Evolutionary conservation across 2,113 vertebrate species (phyloP).

Genomic region (Corydoras sp.): DNA sequence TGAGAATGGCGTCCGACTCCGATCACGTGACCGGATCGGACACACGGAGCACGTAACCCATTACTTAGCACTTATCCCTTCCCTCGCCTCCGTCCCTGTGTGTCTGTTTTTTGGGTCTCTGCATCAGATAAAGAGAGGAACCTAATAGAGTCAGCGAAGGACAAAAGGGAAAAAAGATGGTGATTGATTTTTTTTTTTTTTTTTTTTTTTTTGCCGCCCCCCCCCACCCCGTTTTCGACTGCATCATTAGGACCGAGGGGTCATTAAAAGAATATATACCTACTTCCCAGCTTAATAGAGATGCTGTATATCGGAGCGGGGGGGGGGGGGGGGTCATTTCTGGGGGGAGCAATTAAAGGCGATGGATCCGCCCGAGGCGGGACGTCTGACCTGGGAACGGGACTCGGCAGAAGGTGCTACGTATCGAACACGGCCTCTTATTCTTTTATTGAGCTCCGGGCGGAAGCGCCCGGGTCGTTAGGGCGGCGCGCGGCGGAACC

Average conservation of each 20-base stretch:
- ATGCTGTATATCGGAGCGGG: conserved; percentile 65
- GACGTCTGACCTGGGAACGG: conserved; percentile 45
- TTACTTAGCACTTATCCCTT: not conserved
- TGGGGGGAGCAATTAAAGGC: conserved; percentile 69
- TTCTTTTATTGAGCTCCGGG: conserved; percentile 50
- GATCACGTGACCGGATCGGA: not conserved
- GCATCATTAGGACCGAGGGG: conserved; percentile 57
- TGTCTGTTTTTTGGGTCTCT: conserved; percentile 40
- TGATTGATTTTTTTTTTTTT: conserved; percentile 50
- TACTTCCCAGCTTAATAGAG: conserved; percentile 71
- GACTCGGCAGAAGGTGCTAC: conserved; percentile 41
- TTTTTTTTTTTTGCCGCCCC: no score
- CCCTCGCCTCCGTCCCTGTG: not conserved
- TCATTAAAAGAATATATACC: conserved; percentile 75
- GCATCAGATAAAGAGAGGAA: conserved; percentile 53
- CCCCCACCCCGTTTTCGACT: conserved; percentile 46
- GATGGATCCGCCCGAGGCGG: conserved; percentile 56
- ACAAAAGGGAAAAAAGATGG: conserved; percentile 53
- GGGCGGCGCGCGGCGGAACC: conserved; percentile 17
- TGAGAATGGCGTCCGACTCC: not conserved
- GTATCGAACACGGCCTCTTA: conserved; percentile 48
- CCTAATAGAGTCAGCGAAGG: conserved; percentile 57
- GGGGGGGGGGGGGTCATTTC: conserved; percentile 72
- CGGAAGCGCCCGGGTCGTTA: conserved; percentile 2
- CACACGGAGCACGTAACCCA: not conserved